Conservation (phyloP, 2,888 invertebrate species). For the Tenthredo amoena region DNA sequence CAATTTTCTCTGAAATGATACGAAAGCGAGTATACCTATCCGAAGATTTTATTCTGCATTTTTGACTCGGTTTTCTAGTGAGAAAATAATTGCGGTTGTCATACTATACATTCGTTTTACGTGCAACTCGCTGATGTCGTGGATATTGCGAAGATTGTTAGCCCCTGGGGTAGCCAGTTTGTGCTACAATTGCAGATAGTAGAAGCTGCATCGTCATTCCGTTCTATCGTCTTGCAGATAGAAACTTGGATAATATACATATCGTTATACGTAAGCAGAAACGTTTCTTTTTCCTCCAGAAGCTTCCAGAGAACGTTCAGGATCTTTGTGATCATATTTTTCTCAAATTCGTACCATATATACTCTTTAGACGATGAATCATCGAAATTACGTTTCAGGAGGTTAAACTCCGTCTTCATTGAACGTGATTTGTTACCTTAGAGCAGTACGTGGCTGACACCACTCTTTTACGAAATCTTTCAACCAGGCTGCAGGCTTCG, state of each 20-base stretch:
- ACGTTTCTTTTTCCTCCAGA: neutral
- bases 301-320: neutral
- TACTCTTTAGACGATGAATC: neutral
- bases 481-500: neutral
- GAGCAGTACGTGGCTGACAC: neutral
- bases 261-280: neutral
- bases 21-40: neutral
- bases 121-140: neutral
- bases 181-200: conserved; percentile 25
- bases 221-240: conserved; percentile 18
- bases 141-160: conserved; percentile 36
- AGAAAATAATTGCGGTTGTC: neutral
- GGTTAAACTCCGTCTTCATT: neutral
- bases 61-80: neutral
- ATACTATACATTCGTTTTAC: neutral
- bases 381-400: neutral
- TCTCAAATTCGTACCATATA: neutral
- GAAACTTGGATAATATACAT: neutral
- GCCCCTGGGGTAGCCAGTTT: conserved; percentile 18
- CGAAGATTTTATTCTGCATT: neutral
- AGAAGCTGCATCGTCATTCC: conserved; percentile 10
- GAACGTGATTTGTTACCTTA: neutral
- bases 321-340: neutral
- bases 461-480: neutral
- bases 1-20: neutral